Percentiles rank a stretch among this genome's conserved stretches.
Conservation (phyloP, 2,888 invertebrate genomes). For the Polydrusus cervinus region DNA sequence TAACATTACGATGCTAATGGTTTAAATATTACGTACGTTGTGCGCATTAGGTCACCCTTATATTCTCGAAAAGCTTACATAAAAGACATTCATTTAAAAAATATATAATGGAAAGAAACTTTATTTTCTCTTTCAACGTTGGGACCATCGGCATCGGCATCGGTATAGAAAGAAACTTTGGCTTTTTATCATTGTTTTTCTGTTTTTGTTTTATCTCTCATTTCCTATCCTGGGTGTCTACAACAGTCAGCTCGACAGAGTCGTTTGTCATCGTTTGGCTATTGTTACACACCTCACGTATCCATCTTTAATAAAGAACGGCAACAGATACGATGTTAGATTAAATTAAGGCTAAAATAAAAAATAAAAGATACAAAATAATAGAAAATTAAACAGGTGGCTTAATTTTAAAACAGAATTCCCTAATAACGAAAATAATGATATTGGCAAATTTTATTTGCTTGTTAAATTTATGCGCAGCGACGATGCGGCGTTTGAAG, state of each 20-base stretch:
- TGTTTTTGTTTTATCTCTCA: conserved; percentile 6
- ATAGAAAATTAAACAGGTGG: background rate
- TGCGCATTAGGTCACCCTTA: too few relatives aligned
- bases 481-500: too few relatives aligned
- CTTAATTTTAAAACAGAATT: background rate
- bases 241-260: background rate
- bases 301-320: conserved; percentile 14
- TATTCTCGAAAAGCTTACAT: too few relatives aligned
- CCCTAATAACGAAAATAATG: too few relatives aligned
- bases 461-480: too few relatives aligned
- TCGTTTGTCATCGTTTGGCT: conserved; percentile 12
- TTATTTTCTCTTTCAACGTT: too few relatives aligned
- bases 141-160: too few relatives aligned
- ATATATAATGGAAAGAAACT: too few relatives aligned
- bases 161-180: background rate
- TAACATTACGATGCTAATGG: too few relatives aligned
- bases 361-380: background rate
- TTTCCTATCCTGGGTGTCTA: conserved; percentile 1
- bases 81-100: too few relatives aligned
- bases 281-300: conserved; percentile 20
- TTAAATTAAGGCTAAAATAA: background rate
- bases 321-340: background rate
- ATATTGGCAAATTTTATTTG: too few relatives aligned
- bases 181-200: background rate
- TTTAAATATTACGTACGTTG: too few relatives aligned